Percentiles rank a stretch among this genome's conserved stretches.
These are phyloP conservation scores for Tillus elongatus DNA, from an alignment of 2,888 invertebrate species.

Conservation along the genomic window DNA sequence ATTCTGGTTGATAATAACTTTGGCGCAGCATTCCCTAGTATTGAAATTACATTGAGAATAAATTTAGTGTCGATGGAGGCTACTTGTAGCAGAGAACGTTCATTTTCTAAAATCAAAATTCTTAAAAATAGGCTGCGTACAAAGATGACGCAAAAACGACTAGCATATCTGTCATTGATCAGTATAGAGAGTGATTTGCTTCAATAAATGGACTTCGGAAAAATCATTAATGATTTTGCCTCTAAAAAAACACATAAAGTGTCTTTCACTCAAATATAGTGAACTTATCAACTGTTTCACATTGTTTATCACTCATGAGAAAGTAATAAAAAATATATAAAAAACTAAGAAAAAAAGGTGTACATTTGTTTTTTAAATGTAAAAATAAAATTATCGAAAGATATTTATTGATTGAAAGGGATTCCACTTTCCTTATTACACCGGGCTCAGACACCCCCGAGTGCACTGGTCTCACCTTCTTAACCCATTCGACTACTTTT, in stretches of 20 bases:
- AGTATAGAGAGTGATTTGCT: slow-evolving; percentile 14
- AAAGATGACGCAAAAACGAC: slow-evolving; percentile 11
- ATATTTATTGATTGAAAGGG: no score
- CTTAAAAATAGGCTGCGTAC: slow-evolving; percentile 14
- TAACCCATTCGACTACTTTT: no score
- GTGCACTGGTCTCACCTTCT: no score
- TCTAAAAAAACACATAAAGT: slow-evolving; percentile 5
- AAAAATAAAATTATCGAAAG: no score
- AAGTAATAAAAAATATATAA: no score
- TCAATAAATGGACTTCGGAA: slow-evolving; percentile 7
- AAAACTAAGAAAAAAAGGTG: no score
- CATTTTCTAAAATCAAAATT: slow-evolving; percentile 8
- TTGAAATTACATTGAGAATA: slow-evolving; percentile 7
- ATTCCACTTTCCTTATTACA: no score
- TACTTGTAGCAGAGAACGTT: not conserved
- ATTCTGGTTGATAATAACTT: not conserved
- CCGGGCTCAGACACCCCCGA: no score
- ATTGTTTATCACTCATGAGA: slow-evolving; percentile 1
- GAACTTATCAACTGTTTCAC: slow-evolving; percentile 1
- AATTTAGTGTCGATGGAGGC: slow-evolving; percentile 5
- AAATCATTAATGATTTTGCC: slow-evolving; percentile 5
- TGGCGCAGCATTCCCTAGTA: slow-evolving; percentile 4
- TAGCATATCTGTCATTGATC: slow-evolving; percentile 8
- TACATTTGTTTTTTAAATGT: no score
- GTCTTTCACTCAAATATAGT: slow-evolving; percentile 7